phyloP scores from a whole-genome alignment of 2,888 invertebrate species.

The Mayetiola destructor region DNA sequence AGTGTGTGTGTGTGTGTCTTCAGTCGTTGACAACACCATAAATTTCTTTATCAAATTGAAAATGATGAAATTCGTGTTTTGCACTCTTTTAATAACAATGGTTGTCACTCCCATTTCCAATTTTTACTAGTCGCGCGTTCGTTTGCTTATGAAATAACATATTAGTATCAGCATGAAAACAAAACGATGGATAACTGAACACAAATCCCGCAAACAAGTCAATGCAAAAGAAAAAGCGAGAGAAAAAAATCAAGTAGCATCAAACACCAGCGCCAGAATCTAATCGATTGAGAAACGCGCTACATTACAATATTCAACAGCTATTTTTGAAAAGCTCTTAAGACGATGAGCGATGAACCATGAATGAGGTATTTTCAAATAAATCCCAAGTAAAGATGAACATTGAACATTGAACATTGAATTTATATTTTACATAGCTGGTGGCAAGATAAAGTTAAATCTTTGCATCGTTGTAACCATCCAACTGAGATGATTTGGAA shows the following conservation, averaged over 20 bases:
- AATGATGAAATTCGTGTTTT: background rate
- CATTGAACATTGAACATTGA: background rate
- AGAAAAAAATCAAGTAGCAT: background rate
- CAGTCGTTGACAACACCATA: too few relatives aligned
- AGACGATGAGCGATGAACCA: conserved; percentile 4
- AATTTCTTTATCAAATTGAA: conserved; percentile 11
- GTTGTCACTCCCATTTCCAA: too few relatives aligned
- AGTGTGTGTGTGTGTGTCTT: too few relatives aligned
- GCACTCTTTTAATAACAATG: too few relatives aligned
- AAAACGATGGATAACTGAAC: background rate
- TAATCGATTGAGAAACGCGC: background rate
- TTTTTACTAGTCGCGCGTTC: too few relatives aligned
- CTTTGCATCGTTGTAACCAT: too few relatives aligned
- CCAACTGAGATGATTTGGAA: too few relatives aligned
- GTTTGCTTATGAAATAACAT: too few relatives aligned
- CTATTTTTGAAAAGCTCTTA: background rate
- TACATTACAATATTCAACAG: too few relatives aligned
- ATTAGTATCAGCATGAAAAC: background rate
- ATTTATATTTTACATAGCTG: background rate
- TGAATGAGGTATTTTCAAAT: too few relatives aligned
- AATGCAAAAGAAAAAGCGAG: background rate
- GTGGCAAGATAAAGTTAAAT: conserved; percentile 3
- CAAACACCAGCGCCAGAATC: background rate
- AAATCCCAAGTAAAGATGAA: conserved; percentile 4
- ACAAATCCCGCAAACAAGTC: background rate